These are phyloP conservation scores for Pogonus chalceus DNA, from an alignment of 1,140 invertebrate species.

Conservation along the genomic window DNA sequence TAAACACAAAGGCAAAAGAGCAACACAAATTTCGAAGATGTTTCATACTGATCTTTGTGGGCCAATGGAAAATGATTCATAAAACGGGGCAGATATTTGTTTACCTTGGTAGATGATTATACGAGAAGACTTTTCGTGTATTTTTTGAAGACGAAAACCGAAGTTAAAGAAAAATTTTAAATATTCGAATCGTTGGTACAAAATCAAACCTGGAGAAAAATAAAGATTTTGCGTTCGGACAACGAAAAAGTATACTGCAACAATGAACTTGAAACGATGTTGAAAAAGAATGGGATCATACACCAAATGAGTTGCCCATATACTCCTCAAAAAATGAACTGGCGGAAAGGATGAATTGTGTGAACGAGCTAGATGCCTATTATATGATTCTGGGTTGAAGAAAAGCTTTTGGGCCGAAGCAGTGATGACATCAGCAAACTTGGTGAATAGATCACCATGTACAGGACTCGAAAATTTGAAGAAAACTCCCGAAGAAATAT, in stretches of 20 bases:
- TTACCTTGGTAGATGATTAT: conserved; percentile 12
- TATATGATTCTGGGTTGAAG: not conserved
- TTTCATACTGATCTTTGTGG: conserved; percentile 12
- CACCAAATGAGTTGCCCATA: not conserved
- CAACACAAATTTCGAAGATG: not conserved
- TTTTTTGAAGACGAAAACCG: conserved; percentile 17
- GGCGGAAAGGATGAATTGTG: not conserved
- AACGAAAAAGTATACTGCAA: conserved; percentile 17
- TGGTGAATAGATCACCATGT: conserved; percentile 7
- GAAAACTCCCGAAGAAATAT: conserved; percentile 21
- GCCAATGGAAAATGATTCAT: conserved; percentile 1
- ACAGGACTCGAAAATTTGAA: not conserved
- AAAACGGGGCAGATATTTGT: conserved; percentile 8
- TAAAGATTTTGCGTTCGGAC: conserved; percentile 15
- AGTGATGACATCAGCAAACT: not conserved
- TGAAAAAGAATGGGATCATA: not conserved
- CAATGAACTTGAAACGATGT: not conserved
- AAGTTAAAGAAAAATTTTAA: conserved; percentile 11
- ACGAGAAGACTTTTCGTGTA: conserved; percentile 11
- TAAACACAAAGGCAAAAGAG: not conserved
- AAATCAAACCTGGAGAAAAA: conserved; percentile 6
- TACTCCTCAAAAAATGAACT: not conserved
- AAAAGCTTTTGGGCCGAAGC: not conserved
- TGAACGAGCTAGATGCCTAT: not conserved
- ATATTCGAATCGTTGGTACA: not conserved